Conservation (phyloP, 2,113 vertebrate species). For the Cavia aperea region DNA sequence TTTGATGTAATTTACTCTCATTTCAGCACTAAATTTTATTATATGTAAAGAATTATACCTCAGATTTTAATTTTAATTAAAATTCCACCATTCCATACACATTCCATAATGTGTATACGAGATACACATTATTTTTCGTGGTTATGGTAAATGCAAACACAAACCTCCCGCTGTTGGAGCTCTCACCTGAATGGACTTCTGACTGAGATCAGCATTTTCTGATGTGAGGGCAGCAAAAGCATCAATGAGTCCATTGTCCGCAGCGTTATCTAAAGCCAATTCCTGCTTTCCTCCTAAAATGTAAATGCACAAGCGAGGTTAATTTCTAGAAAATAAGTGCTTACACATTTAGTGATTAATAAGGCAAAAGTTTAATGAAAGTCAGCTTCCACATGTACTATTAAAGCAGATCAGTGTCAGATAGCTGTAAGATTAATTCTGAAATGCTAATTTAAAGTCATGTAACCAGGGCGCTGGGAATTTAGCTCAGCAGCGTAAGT, state of each 20-base stretch:
- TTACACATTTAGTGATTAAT: neutral
- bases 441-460: neutral
- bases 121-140: neutral
- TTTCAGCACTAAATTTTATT: neutral
- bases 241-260: slow-evolving; percentile 70
- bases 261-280: slow-evolving; percentile 31
- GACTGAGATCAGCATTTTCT: slow-evolving; percentile 56
- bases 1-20: neutral
- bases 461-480: neutral
- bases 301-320: neutral
- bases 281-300: slow-evolving; percentile 69
- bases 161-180: neutral
- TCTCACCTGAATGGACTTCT: slow-evolving; percentile 76
- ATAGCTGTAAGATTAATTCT: neutral
- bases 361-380: neutral
- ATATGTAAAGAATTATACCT: slow-evolving; percentile 2
- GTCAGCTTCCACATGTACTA: neutral
- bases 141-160: neutral
- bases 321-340: neutral
- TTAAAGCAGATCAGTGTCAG: neutral
- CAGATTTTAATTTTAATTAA: slow-evolving; percentile 29
- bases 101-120: too few relatives aligned
- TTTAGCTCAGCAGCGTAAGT: too few relatives aligned
- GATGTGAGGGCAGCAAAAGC: slow-evolving; percentile 68
- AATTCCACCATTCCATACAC: neutral